Evolutionary conservation across 2,113 vertebrate species (phyloP).

Genomic region (Sus scrofa): DNA sequence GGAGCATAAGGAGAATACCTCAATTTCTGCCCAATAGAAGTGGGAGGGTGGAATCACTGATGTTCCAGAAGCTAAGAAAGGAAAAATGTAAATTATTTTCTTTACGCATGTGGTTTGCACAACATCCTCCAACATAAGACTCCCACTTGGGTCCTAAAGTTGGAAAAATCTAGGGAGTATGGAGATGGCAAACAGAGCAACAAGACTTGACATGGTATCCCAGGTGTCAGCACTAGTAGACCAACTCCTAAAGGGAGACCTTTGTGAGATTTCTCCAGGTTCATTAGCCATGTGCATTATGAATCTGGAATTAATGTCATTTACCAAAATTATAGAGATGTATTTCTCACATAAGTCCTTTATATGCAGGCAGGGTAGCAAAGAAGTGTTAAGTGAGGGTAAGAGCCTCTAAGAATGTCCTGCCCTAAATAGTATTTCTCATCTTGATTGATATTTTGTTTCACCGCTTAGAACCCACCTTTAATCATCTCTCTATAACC

Average conservation of each 20-base stretch:
- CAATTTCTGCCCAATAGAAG: slow-evolving; percentile 83
- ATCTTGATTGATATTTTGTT: slow-evolving; percentile 17
- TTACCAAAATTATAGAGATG: background rate
- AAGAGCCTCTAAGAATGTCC: background rate
- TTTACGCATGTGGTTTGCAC: slow-evolving; percentile 83
- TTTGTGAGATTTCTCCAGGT: background rate
- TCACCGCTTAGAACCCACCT: slow-evolving; percentile 12
- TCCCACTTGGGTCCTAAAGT: slow-evolving; percentile 82
- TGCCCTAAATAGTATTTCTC: background rate
- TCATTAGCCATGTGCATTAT: background rate
- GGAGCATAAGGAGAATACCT: slow-evolving; percentile 84
- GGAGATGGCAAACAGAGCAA: slow-evolving; percentile 59
- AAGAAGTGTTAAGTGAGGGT: background rate
- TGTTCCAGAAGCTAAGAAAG: slow-evolving; percentile 86
- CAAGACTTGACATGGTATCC: slow-evolving; percentile 58
- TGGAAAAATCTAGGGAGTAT: slow-evolving; percentile 78
- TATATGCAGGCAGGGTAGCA: background rate
- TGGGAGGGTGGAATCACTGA: slow-evolving; percentile 84
- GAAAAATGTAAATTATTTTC: slow-evolving; percentile 86
- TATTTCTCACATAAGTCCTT: background rate
- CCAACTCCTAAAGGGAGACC: background rate
- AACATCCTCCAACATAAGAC: slow-evolving; percentile 83
- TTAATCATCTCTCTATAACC: background rate
- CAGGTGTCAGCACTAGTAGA: slow-evolving; percentile 53
- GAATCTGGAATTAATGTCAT: slow-evolving; percentile 34